Conservation (phyloP, 1,140 invertebrate genomes). For the Drosophila mauritiana region DNA sequence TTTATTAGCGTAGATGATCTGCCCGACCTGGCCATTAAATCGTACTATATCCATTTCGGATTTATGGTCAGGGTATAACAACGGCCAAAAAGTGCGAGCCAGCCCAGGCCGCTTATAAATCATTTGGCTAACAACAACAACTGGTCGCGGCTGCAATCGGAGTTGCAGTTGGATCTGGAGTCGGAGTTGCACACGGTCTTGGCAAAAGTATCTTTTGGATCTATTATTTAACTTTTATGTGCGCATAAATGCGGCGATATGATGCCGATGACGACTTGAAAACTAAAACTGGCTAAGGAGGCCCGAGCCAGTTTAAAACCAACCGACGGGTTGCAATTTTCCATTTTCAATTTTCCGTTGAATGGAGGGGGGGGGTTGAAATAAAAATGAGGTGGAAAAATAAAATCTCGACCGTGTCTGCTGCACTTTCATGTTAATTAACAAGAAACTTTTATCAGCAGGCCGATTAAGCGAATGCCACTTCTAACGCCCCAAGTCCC, state of each 20-base stretch:
- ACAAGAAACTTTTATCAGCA: conserved; percentile 72
- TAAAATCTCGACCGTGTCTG: conserved; percentile 15
- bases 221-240: conserved; percentile 84
- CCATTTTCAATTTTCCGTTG: not conserved
- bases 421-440: conserved; percentile 79
- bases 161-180: conserved; percentile 25
- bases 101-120: conserved; percentile 57
- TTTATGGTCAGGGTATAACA: conserved; percentile 47
- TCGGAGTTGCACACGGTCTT: conserved; percentile 8
- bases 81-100: conserved; percentile 27
- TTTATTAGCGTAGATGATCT: conserved; percentile 7
- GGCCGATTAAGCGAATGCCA: conserved; percentile 61
- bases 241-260: conserved; percentile 81
- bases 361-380: not conserved
- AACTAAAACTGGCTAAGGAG: conserved; percentile 29
- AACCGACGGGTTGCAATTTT: conserved; percentile 17
- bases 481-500: conserved; percentile 38
- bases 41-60: conserved; percentile 13
- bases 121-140: conserved; percentile 66
- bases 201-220: conserved; percentile 81
- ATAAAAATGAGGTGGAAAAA: not conserved
- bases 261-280: conserved; percentile 66
- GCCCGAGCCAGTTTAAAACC: conserved; percentile 33
- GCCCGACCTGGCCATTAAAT: not conserved
- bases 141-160: conserved; percentile 35